Percentiles rank a stretch among this genome's conserved stretches.
Conservation (phyloP, 92 coral and sea anemone genomes). For the Parazoanthus swiftii region DNA sequence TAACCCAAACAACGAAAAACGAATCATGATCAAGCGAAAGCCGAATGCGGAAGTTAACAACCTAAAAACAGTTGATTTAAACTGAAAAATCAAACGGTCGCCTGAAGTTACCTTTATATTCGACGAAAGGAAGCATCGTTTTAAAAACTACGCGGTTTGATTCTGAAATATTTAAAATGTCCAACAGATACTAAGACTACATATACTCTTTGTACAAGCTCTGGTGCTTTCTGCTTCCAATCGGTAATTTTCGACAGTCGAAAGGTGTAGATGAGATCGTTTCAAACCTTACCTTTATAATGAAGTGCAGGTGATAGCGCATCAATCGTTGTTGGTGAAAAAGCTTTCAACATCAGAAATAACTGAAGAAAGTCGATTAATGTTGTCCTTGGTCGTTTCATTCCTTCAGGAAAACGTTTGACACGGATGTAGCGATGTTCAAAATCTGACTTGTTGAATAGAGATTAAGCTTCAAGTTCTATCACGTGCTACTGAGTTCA, state of each 20-base stretch:
- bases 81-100: too few species aligned
- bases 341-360: background rate
- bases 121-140: too few species aligned
- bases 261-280: background rate
- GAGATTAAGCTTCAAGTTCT: background rate
- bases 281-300: conserved; percentile 14
- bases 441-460: background rate
- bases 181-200: too few species aligned
- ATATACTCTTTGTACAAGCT: too few species aligned
- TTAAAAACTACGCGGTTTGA: too few species aligned
- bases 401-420: background rate
- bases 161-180: too few species aligned
- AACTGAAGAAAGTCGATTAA: background rate
- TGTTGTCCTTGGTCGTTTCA: background rate
- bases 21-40: too few species aligned
- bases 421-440: background rate
- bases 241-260: background rate
- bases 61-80: too few species aligned
- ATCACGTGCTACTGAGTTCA: background rate
- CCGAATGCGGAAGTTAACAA: too few species aligned
- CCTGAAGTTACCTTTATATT: too few species aligned
- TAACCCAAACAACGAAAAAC: too few species aligned
- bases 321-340: background rate
- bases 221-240: too few species aligned
- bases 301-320: background rate